Evolutionary conservation across 1,140 invertebrate genomes (phyloP).

Genomic region (Drosophila paulistorum): DNA sequence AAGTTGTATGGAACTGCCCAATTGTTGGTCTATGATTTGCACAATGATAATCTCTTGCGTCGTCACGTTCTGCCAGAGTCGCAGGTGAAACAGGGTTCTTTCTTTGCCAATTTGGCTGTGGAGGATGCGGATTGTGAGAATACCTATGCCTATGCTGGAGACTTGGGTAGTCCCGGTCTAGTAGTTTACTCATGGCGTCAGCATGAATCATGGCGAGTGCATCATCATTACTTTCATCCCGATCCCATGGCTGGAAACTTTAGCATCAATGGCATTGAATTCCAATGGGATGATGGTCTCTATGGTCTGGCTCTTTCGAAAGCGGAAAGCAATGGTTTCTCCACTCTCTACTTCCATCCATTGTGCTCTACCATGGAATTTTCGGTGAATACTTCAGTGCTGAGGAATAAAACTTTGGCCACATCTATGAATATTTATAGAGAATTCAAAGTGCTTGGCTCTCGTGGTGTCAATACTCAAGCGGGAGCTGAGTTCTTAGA

Average conservation of each 20-base stretch:
- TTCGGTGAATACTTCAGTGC: slow-evolving; percentile 86
- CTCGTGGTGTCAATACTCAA: slow-evolving; percentile 88
- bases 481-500: slow-evolving; percentile 90
- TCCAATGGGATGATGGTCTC: slow-evolving; percentile 90
- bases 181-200: slow-evolving; percentile 89
- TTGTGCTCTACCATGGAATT: slow-evolving; percentile 90
- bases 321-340: slow-evolving; percentile 86
- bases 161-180: slow-evolving; percentile 86
- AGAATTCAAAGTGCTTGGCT: slow-evolving; percentile 88
- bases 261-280: slow-evolving; percentile 88
- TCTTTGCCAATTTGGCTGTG: slow-evolving; percentile 90
- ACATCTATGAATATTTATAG: slow-evolving; percentile 84
- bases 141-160: slow-evolving; percentile 87
- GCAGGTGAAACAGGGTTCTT: slow-evolving; percentile 87
- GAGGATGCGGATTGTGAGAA: slow-evolving; percentile 88
- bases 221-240: slow-evolving; percentile 88
- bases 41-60: slow-evolving; percentile 87
- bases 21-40: slow-evolving; percentile 89
- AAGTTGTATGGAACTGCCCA: slow-evolving; percentile 84
- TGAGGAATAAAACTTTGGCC: slow-evolving; percentile 85
- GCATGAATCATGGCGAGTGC: slow-evolving; percentile 87
- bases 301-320: slow-evolving; percentile 88
- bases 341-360: slow-evolving; percentile 90
- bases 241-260: slow-evolving; percentile 88
- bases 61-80: slow-evolving; percentile 86